A percentile compares a stretch with the other conserved stretches of the same genome.
Conservation (phyloP, 2,113 vertebrate species). For the Hylia prasina region DNA sequence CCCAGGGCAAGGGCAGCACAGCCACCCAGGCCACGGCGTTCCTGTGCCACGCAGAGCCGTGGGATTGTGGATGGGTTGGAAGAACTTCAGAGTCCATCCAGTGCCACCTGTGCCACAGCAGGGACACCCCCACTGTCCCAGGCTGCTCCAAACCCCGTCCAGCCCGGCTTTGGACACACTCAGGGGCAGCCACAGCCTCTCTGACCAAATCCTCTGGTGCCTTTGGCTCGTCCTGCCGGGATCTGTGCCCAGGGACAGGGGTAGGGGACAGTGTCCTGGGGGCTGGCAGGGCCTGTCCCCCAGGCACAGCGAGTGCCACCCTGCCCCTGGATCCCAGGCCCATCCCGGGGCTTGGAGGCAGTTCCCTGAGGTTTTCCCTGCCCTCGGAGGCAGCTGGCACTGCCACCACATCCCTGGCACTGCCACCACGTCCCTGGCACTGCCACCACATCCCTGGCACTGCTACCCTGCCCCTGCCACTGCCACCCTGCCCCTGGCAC, state of each 20-base stretch:
- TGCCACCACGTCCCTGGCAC: no score
- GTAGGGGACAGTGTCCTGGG: background rate
- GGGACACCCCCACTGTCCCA: no score
- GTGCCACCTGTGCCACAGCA: no score
- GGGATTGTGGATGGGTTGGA: background rate
- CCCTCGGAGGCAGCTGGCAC: background rate
- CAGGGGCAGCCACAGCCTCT: background rate
- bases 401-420: no score
- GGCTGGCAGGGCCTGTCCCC: background rate
- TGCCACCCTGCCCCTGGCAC: background rate
- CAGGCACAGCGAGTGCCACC: no score
- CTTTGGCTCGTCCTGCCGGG: fast-evolving
- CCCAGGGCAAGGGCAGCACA: background rate
- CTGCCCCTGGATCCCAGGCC: background rate
- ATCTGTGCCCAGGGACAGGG: background rate
- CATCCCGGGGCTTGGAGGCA: background rate
- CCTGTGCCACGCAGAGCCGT: fast-evolving
- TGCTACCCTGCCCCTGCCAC: background rate
- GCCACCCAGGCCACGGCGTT: background rate
- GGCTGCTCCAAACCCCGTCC: background rate
- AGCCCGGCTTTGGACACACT: background rate
- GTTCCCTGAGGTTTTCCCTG: background rate
- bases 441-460: background rate
- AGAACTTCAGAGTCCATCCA: background rate
- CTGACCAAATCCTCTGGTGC: background rate